A percentile compares a stretch with the other conserved stretches of the same genome.
These are phyloP conservation scores for Oryzias curvinotus DNA, from an alignment of 2,113 vertebrate species.

Conservation along the genomic window DNA sequence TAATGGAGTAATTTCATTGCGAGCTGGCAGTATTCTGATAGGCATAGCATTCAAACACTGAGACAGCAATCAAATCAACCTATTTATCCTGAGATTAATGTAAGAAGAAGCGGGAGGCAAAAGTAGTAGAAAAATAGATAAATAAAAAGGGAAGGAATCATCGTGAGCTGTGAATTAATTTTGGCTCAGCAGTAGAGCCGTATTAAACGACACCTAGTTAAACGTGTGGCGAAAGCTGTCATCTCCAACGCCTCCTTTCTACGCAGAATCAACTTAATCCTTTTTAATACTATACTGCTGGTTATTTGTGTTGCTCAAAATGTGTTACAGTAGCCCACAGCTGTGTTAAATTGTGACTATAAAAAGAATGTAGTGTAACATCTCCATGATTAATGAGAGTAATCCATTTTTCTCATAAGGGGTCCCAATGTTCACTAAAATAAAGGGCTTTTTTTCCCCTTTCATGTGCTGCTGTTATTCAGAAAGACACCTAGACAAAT, in stretches of 20 bases:
- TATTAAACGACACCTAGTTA: conserved; percentile 65
- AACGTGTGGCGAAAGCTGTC: conserved; percentile 63
- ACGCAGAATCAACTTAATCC: conserved; percentile 63
- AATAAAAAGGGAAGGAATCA: conserved; percentile 45
- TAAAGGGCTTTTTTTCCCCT: background rate
- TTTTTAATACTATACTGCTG: conserved; percentile 54
- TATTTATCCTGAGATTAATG: conserved; percentile 25
- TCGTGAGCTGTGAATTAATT: conserved; percentile 53
- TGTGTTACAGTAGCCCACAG: conserved; percentile 34
- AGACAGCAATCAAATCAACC: conserved; percentile 51
- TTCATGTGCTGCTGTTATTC: background rate
- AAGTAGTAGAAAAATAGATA: conserved; percentile 41
- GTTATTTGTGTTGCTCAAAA: conserved; percentile 35
- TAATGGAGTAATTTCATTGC: conserved; percentile 57
- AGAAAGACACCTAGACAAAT: background rate
- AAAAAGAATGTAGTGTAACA: too few relatives aligned
- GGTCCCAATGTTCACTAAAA: background rate
- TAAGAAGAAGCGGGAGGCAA: conserved; percentile 10
- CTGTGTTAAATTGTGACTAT: conserved; percentile 50
- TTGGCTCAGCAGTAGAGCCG: conserved; percentile 31
- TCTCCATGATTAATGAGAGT: conserved; percentile 17
- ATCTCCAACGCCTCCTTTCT: conserved; percentile 47
- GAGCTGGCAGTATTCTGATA: conserved; percentile 52
- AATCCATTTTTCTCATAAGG: background rate
- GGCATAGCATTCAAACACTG: conserved; percentile 32